Conservation (phyloP, 2,888 invertebrate genomes). For the Pachymerium ferrugineum region DNA sequence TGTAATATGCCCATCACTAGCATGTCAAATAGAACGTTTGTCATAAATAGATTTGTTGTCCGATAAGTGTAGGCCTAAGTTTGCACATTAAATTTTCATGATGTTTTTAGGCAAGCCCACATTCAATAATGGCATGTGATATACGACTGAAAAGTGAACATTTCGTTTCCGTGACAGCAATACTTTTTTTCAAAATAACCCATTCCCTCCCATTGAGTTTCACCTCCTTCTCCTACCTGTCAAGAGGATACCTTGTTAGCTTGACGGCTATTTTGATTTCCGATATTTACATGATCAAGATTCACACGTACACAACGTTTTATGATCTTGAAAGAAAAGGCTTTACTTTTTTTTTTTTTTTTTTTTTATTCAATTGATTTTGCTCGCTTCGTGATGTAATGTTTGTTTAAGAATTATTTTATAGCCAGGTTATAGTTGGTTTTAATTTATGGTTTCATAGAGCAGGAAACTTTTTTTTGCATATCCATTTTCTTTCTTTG, state of each 20-base stretch:
- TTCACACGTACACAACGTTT: too few species aligned
- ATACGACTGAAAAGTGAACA: not conserved
- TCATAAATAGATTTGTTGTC: not conserved
- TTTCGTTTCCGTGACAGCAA: not conserved
- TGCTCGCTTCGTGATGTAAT: slow-evolving; percentile 10
- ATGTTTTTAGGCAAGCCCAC: not conserved
- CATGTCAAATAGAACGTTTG: not conserved
- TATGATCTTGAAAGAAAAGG: not conserved
- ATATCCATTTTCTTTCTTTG: too few species aligned
- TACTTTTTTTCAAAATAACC: not conserved
- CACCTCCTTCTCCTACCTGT: not conserved
- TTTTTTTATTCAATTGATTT: not conserved
- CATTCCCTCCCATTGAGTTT: not conserved
- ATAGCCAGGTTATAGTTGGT: not conserved
- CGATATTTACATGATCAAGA: not conserved
- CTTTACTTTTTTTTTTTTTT: not conserved
- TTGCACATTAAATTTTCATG: slow-evolving; percentile 9
- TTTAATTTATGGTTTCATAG: slow-evolving; percentile 23
- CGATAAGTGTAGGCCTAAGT: not conserved
- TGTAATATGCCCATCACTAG: not conserved
- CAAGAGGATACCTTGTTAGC: not conserved
- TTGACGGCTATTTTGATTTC: not conserved
- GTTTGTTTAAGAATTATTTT: slow-evolving; percentile 9
- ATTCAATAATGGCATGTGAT: not conserved
- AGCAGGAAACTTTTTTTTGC: too few species aligned